phyloP scores from a whole-genome alignment of 2,113 vertebrate genomes.

The Penelope pileata region DNA sequence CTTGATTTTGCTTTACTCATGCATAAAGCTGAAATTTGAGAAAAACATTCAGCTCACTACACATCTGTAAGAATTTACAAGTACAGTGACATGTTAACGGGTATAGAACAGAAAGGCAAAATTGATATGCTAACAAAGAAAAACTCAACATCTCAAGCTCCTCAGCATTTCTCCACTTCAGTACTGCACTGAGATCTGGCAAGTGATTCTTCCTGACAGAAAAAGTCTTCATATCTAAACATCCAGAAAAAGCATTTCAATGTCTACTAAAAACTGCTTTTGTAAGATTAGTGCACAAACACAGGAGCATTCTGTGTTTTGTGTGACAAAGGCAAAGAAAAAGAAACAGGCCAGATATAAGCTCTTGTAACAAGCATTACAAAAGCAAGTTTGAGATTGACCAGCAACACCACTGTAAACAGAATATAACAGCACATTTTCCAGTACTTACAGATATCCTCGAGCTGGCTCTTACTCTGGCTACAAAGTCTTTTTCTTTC shows the following conservation, averaged over 20 bases:
- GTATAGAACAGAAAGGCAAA: background rate
- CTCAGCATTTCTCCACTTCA: background rate
- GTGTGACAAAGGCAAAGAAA: background rate
- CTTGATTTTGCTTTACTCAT: background rate
- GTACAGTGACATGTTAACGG: background rate
- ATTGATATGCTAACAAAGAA: background rate
- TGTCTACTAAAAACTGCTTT: background rate
- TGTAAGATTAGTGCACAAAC: background rate
- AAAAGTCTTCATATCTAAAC: background rate
- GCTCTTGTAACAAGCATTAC: background rate
- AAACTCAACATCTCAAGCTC: background rate
- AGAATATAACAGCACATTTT: background rate
- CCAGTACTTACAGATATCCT: constrained; percentile 87
- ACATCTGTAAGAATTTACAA: background rate
- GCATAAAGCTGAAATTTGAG: background rate
- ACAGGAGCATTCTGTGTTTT: background rate
- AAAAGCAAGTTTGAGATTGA: background rate
- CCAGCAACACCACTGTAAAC: background rate
- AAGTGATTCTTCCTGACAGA: background rate
- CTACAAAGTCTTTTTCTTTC: constrained; percentile 94
- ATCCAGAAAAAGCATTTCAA: background rate
- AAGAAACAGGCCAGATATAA: background rate
- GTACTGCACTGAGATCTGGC: background rate
- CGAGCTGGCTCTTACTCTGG: constrained; percentile 92
- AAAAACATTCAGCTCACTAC: background rate